Evolutionary conservation across 2,797 vertebrate species (phyloP).

Genomic region (Mormyrus proboscirostris): DNA sequence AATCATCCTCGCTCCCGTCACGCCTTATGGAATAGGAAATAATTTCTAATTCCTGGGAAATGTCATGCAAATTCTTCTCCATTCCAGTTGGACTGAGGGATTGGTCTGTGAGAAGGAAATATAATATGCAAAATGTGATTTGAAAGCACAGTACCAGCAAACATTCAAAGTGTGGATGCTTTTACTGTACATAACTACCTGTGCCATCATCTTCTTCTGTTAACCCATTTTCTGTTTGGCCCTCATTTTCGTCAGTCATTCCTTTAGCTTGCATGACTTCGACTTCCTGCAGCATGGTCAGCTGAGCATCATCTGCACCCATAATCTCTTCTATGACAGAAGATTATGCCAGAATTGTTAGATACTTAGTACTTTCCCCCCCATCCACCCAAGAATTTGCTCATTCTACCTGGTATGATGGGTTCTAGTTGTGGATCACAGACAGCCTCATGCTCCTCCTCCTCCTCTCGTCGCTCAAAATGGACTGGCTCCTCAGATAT

Average conservation of each 20-base stretch:
- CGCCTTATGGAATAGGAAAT: slow-evolving; percentile 26
- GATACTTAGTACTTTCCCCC: background rate
- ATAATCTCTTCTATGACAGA: slow-evolving; percentile 28
- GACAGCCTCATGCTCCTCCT: slow-evolving; percentile 30
- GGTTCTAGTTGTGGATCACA: background rate
- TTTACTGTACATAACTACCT: slow-evolving; percentile 40
- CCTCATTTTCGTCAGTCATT: slow-evolving; percentile 40
- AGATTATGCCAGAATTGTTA: background rate
- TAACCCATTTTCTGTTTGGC: slow-evolving; percentile 19
- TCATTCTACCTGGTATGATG: slow-evolving; percentile 13
- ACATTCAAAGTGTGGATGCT: background rate
- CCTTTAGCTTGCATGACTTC: slow-evolving; percentile 42
- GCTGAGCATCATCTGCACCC: slow-evolving; percentile 37
- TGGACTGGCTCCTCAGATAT: slow-evolving; percentile 23
- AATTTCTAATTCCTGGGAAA: slow-evolving; percentile 32
- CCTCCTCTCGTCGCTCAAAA: slow-evolving; percentile 33
- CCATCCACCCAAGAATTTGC: background rate
- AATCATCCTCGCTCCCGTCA: slow-evolving; percentile 33
- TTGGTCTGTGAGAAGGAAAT: slow-evolving; percentile 39
- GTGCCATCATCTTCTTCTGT: slow-evolving; percentile 46
- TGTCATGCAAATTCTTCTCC: slow-evolving; percentile 38
- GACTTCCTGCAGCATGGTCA: slow-evolving; percentile 41
- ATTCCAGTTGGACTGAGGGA: slow-evolving; percentile 53
- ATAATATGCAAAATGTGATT: background rate
- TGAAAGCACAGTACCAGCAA: background rate